Percentiles rank a stretch among this genome's conserved stretches.
phyloP scores from a whole-genome alignment of 2,797 vertebrate genomes.

The Onychomys torridus region DNA sequence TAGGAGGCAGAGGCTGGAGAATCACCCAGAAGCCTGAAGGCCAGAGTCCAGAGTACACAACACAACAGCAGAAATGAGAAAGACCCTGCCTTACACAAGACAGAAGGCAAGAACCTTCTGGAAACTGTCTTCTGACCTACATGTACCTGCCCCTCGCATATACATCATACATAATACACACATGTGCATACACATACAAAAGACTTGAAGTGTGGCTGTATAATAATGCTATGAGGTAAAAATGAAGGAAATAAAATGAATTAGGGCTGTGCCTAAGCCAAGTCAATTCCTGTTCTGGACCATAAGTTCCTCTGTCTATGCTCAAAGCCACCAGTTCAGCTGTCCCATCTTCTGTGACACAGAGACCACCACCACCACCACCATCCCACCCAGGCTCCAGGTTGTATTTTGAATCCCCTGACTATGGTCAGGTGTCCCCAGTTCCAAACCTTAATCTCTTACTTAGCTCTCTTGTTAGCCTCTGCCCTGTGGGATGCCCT shows the following conservation, averaged over 20 bases:
- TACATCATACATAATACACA: neutral
- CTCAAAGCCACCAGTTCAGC: neutral
- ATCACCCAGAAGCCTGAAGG: neutral
- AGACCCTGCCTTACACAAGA: neutral
- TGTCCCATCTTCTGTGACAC: neutral
- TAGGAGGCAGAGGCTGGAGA: neutral
- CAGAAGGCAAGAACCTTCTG: neutral
- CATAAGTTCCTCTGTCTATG: neutral
- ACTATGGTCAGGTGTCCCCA: neutral
- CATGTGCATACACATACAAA: neutral
- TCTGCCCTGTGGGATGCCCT: neutral
- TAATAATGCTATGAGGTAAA: slow-evolving; percentile 19
- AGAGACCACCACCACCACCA: neutral
- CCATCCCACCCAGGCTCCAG: neutral
- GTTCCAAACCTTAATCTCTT: neutral
- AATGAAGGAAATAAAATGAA: slow-evolving; percentile 24
- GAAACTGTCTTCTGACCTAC: neutral
- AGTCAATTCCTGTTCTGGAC: neutral
- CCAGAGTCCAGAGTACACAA: neutral
- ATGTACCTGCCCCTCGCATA: neutral
- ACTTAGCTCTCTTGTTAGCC: neutral
- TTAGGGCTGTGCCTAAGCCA: neutral
- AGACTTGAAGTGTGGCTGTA: slow-evolving; percentile 14
- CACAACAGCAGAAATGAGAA: neutral
- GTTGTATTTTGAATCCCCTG: neutral